These are phyloP conservation scores for Dendronephthya gigantea DNA, from an alignment of 64 coral and sea anemone genomes.

Conservation along the genomic window DNA sequence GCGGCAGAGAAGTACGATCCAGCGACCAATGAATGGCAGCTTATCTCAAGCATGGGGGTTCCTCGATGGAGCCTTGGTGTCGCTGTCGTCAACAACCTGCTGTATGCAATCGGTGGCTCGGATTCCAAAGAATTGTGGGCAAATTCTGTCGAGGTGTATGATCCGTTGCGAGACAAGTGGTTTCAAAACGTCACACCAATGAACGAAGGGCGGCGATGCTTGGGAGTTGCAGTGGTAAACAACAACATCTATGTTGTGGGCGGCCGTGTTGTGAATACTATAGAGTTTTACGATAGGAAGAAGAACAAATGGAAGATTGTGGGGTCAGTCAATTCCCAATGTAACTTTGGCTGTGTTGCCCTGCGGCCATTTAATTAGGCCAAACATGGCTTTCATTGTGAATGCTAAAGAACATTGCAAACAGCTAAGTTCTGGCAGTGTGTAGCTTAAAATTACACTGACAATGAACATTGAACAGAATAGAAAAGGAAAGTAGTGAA, in stretches of 20 bases:
- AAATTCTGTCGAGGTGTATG: constrained; percentile 89
- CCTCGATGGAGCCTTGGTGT: constrained; percentile 95
- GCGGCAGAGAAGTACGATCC: constrained; percentile 84
- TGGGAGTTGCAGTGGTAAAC: constrained; percentile 96
- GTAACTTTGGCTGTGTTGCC: constrained; percentile 99
- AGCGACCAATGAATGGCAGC: constrained; percentile 53
- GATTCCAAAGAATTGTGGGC: constrained; percentile 79
- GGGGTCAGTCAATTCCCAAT: constrained; percentile 78
- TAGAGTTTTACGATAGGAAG: constrained; percentile 89
- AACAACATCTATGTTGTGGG: constrained; percentile 94
- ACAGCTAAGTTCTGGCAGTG: too few relatives aligned
- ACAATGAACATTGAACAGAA: neutral
- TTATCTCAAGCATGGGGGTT: constrained; percentile 70
- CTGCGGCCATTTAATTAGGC: constrained; percentile 31
- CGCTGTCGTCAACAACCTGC: constrained; percentile 57
- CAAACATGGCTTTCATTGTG: too few relatives aligned
- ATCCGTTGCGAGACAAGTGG: constrained; percentile 52
- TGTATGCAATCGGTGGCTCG: constrained; percentile 93
- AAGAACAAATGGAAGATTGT: constrained; percentile 79
- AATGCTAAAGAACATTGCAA: too few relatives aligned
- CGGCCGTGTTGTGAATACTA: constrained; percentile 81
- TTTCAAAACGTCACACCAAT: constrained; percentile 69
- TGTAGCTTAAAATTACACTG: neutral
- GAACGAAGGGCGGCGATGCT: constrained; percentile 86
- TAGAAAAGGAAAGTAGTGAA: neutral